Evolutionary conservation across 2,797 vertebrate species (phyloP).

Genomic region (Acrocephalus scirpaceus): DNA sequence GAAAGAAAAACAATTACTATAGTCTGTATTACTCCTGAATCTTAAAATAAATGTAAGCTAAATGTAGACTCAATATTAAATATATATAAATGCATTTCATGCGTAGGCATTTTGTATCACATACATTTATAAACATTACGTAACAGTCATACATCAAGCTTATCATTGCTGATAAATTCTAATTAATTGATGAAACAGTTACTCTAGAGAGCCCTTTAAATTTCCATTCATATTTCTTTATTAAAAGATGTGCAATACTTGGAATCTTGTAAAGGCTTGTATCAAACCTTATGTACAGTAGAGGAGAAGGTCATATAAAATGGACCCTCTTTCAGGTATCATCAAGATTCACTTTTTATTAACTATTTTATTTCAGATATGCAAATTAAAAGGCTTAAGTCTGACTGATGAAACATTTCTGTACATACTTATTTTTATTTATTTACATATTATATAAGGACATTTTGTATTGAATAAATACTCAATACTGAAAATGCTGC

Average conservation of each 20-base stretch:
- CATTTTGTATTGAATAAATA: background rate
- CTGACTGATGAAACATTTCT: background rate
- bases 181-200: background rate
- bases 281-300: background rate
- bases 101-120: background rate
- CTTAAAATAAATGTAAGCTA: background rate
- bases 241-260: background rate
- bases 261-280: background rate
- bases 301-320: background rate
- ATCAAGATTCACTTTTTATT: background rate
- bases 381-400: background rate
- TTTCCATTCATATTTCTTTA: background rate
- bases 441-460: background rate
- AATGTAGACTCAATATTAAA: background rate
- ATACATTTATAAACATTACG: background rate
- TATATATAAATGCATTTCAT: background rate
- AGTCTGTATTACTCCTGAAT: background rate
- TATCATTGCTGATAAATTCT: background rate
- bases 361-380: background rate
- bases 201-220: background rate
- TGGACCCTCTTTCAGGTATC: background rate
- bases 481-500: background rate
- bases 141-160: background rate
- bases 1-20: background rate
- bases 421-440: background rate